A percentile compares a stretch with the other conserved stretches of the same genome.
Evolutionary conservation across 2,113 vertebrate genomes (phyloP).

Genomic region (Carassius carassius): DNA sequence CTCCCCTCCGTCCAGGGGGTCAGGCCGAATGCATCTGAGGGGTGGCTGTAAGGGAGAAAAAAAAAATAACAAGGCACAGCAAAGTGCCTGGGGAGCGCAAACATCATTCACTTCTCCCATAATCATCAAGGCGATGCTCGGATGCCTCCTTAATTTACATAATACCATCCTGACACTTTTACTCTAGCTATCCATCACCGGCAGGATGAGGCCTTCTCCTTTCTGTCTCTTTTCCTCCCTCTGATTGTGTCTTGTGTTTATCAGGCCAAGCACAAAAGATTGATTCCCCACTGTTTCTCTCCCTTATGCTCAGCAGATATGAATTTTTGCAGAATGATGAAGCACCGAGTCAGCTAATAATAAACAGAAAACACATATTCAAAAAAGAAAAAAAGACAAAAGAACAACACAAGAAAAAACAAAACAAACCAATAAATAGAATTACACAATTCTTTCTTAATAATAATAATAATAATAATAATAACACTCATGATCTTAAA

Average conservation of each 20-base stretch:
- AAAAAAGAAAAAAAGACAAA: conserved; percentile 46
- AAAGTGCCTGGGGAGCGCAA: conserved; percentile 81
- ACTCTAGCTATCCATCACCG: conserved; percentile 86
- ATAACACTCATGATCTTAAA: neutral
- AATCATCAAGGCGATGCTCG: conserved; percentile 90
- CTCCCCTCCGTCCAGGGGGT: conserved; percentile 79
- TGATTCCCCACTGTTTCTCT: conserved; percentile 82
- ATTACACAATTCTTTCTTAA: conserved; percentile 3
- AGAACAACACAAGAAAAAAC: conserved; percentile 21
- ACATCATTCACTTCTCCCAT: conserved; percentile 85
- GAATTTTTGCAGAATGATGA: conserved; percentile 84
- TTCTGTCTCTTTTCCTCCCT: conserved; percentile 66
- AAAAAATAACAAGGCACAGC: conserved; percentile 79
- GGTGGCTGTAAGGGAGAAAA: conserved; percentile 86
- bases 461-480: neutral
- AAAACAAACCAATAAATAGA: conserved; percentile 4
- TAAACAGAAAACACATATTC: conserved; percentile 69
- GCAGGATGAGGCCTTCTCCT: conserved; percentile 71
- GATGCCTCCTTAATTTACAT: conserved; percentile 92
- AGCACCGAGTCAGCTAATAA: conserved; percentile 76
- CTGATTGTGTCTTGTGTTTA: conserved; percentile 77
- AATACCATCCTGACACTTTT: conserved; percentile 85
- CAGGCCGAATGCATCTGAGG: conserved; percentile 86
- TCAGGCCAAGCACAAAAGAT: conserved; percentile 81
- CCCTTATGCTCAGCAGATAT: conserved; percentile 84